A percentile compares a stretch with the other conserved stretches of the same genome.
Conservation (phyloP, 2,113 vertebrate species). For the Odontesthes bonariensis region DNA sequence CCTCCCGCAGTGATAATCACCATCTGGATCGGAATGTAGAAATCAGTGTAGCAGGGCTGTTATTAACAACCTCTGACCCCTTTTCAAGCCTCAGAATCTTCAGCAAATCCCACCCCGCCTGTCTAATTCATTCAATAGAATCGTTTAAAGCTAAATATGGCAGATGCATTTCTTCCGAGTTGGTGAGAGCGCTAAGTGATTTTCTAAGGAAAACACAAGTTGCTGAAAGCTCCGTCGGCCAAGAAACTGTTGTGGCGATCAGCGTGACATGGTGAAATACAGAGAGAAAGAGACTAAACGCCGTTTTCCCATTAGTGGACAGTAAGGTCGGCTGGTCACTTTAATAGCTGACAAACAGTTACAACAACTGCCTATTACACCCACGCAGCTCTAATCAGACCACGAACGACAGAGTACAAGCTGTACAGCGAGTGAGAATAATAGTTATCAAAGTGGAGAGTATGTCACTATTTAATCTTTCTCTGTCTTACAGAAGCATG, state of each 20-base stretch:
- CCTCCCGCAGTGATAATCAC: slow-evolving; percentile 59
- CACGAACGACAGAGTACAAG: slow-evolving; percentile 30
- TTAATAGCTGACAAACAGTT: slow-evolving; percentile 66
- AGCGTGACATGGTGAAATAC: slow-evolving; percentile 23
- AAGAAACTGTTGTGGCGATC: slow-evolving; percentile 41
- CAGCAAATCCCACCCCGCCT: slow-evolving; percentile 28
- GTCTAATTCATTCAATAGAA: slow-evolving; percentile 20
- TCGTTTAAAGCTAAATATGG: slow-evolving; percentile 15
- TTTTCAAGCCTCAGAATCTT: slow-evolving; percentile 29
- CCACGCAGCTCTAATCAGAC: slow-evolving; percentile 51
- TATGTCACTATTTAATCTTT: slow-evolving; percentile 9
- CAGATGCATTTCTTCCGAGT: background rate
- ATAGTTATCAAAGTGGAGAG: slow-evolving; percentile 20
- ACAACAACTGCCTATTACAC: slow-evolving; percentile 67
- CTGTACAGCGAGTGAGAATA: slow-evolving; percentile 18
- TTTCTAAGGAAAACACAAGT: slow-evolving; percentile 14
- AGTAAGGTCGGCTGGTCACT: slow-evolving; percentile 43
- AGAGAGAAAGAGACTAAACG: slow-evolving; percentile 22
- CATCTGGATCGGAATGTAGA: slow-evolving; percentile 34
- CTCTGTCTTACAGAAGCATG: slow-evolving; percentile 3
- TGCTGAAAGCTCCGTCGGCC: slow-evolving; percentile 20
- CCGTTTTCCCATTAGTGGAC: slow-evolving; percentile 57
- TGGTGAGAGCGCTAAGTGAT: slow-evolving; percentile 12
- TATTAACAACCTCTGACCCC: slow-evolving; percentile 59
- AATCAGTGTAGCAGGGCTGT: slow-evolving; percentile 35